Evolutionary conservation across 2,113 vertebrate species (phyloP).

Genomic region (Orycteropus afer): DNA sequence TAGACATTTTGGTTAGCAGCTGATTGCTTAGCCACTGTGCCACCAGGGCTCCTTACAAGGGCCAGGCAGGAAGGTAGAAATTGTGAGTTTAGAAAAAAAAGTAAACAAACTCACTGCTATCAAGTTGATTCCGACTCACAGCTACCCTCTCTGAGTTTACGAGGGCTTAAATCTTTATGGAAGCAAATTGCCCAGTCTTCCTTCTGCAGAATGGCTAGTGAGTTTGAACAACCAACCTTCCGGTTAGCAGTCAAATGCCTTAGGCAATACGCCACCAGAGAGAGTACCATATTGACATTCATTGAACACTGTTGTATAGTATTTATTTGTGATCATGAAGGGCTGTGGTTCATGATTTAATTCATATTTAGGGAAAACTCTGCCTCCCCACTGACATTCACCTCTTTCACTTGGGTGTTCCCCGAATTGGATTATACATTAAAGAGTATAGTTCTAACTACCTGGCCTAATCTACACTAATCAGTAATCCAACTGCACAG

Average conservation of each 20-base stretch:
- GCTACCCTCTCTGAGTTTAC: too few relatives aligned
- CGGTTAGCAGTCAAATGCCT: too few relatives aligned
- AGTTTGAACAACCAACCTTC: too few relatives aligned
- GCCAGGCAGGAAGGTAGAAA: neutral
- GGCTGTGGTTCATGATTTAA: neutral
- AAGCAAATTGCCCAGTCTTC: too few relatives aligned
- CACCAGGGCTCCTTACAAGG: neutral
- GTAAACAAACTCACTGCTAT: too few relatives aligned
- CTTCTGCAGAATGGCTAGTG: too few relatives aligned
- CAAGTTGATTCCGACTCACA: too few relatives aligned
- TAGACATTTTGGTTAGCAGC: neutral
- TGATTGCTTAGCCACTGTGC: neutral
- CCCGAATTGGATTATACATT: neutral
- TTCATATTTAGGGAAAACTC: neutral
- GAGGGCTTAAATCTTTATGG: too few relatives aligned
- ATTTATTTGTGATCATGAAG: neutral
- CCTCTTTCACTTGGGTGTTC: neutral
- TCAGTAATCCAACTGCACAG: neutral
- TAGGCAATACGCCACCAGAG: too few relatives aligned
- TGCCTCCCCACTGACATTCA: neutral
- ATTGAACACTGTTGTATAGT: neutral
- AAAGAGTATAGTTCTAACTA: neutral
- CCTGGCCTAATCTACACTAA: neutral
- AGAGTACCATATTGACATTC: neutral
- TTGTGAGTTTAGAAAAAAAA: neutral